Evolutionary conservation across 2,888 invertebrate species (phyloP).

Genomic region (Agrypnus murinus): DNA sequence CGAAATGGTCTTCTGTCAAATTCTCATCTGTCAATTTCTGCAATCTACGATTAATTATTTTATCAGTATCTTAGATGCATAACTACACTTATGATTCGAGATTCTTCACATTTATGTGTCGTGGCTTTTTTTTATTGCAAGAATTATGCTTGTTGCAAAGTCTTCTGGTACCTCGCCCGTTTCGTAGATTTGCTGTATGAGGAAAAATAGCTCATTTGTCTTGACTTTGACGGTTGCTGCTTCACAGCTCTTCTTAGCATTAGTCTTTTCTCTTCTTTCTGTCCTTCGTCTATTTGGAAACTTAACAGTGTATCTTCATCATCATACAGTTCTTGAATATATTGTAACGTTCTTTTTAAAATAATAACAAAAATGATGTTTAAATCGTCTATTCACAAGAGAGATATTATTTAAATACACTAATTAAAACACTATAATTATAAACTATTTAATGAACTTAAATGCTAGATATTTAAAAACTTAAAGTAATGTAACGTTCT

Average conservation of each 20-base stretch:
- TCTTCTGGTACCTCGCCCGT: constrained; percentile 5
- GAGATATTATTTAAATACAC: no score
- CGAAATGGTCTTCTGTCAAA: constrained; percentile 7
- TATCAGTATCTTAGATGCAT: background rate
- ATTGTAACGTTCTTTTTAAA: no score
- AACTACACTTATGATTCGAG: background rate
- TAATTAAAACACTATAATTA: no score
- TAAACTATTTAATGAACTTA: no score
- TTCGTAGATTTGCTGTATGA: constrained; percentile 1
- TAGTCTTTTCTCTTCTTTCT: constrained; percentile 1
- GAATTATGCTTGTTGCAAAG: constrained; percentile 1
- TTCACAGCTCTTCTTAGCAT: background rate
- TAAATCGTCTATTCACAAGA: no score
- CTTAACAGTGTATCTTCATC: background rate
- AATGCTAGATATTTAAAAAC: no score
- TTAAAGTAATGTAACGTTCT: no score
- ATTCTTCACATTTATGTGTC: no score
- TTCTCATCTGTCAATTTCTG: background rate
- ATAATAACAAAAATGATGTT: no score
- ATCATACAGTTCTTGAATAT: background rate
- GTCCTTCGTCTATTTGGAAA: background rate
- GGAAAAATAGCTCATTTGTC: constrained; percentile 1
- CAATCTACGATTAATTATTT: background rate
- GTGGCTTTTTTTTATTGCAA: no score
- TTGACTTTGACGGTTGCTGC: background rate